A percentile compares a stretch with the other conserved stretches of the same genome.
phyloP scores from a whole-genome alignment of 1,140 invertebrate species.

The Agraylea sexmaculata region DNA sequence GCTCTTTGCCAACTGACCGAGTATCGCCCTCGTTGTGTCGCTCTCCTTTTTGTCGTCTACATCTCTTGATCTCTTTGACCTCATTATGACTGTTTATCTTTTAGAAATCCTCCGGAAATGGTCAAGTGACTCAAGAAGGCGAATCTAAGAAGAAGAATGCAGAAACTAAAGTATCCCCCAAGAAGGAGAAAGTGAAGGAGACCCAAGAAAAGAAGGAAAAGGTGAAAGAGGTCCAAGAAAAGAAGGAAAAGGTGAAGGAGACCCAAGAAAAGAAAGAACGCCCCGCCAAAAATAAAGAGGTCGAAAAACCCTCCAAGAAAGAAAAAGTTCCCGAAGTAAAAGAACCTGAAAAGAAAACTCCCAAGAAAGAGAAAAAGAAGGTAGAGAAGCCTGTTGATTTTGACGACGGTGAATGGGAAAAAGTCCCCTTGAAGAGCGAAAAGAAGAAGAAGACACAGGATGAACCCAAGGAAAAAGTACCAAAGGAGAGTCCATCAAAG shows the following conservation, averaged over 20 bases:
- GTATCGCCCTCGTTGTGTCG: too few relatives aligned
- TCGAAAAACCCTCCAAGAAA: slow-evolving; percentile 33
- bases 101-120: slow-evolving; percentile 41
- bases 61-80: too few relatives aligned
- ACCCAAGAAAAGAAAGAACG: slow-evolving; percentile 34
- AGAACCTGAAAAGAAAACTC: slow-evolving; percentile 38
- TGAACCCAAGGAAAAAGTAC: slow-evolving; percentile 47
- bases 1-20: too few relatives aligned
- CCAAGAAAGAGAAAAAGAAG: slow-evolving; percentile 43
- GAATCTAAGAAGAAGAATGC: slow-evolving; percentile 36
- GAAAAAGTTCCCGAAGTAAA: slow-evolving; percentile 34
- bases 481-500: slow-evolving; percentile 40
- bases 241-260: slow-evolving; percentile 36
- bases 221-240: slow-evolving; percentile 33
- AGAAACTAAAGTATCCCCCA: slow-evolving; percentile 32
- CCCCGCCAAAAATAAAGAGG: slow-evolving; percentile 24
- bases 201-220: slow-evolving; percentile 35
- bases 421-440: slow-evolving; percentile 52
- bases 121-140: slow-evolving; percentile 32
- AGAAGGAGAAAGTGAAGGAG: slow-evolving; percentile 35
- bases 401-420: slow-evolving; percentile 64
- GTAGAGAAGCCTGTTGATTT: slow-evolving; percentile 57
- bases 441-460: slow-evolving; percentile 42
- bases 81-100: too few relatives aligned
- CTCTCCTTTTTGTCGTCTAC: too few relatives aligned